phyloP scores from a whole-genome alignment of 2,113 vertebrate genomes.

The Aleadryas rufinucha region DNA sequence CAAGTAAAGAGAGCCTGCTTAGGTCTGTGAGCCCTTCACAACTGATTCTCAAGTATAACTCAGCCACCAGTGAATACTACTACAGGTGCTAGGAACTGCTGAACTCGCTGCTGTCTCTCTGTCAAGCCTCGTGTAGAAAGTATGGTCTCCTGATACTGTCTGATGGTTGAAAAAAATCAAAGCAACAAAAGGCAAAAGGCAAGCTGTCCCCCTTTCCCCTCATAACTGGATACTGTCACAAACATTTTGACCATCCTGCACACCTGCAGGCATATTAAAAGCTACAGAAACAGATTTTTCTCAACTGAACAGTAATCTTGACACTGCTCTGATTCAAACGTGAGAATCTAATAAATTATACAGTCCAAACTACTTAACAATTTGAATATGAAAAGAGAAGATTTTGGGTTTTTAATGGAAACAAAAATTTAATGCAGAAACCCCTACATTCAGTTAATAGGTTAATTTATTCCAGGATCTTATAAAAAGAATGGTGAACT shows the following conservation, averaged over 20 bases:
- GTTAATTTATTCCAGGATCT: not conserved
- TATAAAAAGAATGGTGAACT: not conserved
- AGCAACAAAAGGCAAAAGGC: not conserved
- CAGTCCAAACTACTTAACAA: not conserved
- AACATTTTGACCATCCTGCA: not conserved
- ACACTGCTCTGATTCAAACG: not conserved
- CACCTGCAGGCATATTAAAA: not conserved
- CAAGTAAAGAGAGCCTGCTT: not conserved
- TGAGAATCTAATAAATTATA: not conserved
- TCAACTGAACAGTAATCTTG: not conserved
- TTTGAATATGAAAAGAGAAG: not conserved
- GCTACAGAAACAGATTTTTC: not conserved
- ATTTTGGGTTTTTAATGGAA: not conserved
- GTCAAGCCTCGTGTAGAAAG: not conserved
- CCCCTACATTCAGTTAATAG: not conserved
- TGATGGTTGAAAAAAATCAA: not conserved
- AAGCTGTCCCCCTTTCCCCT: not conserved
- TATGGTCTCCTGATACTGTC: not conserved
- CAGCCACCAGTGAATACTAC: not conserved
- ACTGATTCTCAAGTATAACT: not conserved
- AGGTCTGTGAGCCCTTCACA: not conserved
- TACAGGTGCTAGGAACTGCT: not conserved
- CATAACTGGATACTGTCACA: not conserved
- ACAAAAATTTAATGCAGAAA: not conserved
- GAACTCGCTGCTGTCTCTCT: not conserved